Conservation (phyloP, 2,113 vertebrate genomes). For the Arothron firmamentum region DNA sequence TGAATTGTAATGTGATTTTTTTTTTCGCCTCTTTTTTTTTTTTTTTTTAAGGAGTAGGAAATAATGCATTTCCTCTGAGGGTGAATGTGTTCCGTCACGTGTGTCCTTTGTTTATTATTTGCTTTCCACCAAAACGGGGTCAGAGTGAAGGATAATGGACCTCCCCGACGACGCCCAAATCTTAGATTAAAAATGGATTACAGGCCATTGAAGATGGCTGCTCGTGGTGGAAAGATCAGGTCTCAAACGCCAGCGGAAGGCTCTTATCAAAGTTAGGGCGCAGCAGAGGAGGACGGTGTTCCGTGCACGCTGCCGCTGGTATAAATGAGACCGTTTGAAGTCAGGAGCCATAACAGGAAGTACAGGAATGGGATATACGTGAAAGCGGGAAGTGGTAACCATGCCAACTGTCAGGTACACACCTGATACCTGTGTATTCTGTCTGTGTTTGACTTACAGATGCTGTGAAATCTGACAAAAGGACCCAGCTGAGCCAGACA, state of each 20-base stretch:
- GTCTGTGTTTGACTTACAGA: background rate
- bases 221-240: too few relatives aligned
- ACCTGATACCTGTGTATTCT: background rate
- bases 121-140: background rate
- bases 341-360: too few relatives aligned
- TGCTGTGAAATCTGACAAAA: background rate
- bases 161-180: too few relatives aligned
- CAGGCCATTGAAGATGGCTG: too few relatives aligned
- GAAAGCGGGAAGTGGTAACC: constrained; percentile 18
- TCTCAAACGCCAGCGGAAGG: too few relatives aligned
- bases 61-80: constrained; percentile 55
- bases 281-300: too few relatives aligned
- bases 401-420: constrained; percentile 10
- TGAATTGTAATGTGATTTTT: constrained; percentile 68
- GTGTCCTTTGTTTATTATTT: constrained; percentile 4
- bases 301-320: too few relatives aligned
- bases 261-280: too few relatives aligned
- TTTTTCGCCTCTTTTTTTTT: background rate
- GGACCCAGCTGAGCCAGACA: too few relatives aligned
- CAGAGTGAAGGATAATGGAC: background rate
- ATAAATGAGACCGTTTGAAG: too few relatives aligned
- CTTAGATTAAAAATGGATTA: too few relatives aligned
- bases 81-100: constrained; percentile 3
- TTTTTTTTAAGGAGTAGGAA: constrained; percentile 19
- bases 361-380: background rate